Conservation (phyloP, 2,888 invertebrate species). For the Myopa testacea region DNA sequence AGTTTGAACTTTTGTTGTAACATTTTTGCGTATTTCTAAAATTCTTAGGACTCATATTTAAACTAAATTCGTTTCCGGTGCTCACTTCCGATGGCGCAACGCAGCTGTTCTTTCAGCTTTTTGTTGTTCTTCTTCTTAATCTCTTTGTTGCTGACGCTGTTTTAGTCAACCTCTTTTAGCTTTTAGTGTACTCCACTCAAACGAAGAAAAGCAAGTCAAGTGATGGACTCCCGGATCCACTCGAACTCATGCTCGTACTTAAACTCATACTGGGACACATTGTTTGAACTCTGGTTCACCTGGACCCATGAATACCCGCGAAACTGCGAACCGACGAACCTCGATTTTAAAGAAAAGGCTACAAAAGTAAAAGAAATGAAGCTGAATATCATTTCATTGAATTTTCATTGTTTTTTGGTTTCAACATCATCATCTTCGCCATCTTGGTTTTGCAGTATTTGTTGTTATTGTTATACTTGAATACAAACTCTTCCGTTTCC, state of each 20-base stretch:
- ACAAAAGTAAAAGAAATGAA: conserved; percentile 1
- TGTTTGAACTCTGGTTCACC: conserved; percentile 9
- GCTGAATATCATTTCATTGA: neutral
- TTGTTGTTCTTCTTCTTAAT: conserved; percentile 4
- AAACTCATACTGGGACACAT: no score
- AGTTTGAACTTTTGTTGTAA: neutral
- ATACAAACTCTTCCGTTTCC: conserved; percentile 40
- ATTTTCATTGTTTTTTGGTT: neutral
- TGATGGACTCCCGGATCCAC: neutral
- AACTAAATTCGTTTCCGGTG: neutral
- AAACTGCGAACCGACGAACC: neutral
- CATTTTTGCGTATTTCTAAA: neutral
- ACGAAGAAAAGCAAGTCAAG: conserved; percentile 11
- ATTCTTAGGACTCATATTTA: neutral
- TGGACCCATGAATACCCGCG: no score
- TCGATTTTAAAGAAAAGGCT: neutral
- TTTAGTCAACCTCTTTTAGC: neutral
- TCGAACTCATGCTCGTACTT: no score
- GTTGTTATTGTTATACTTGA: no score
- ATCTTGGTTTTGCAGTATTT: neutral
- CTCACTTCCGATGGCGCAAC: no score
- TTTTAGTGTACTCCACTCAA: neutral
- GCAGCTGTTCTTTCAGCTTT: no score
- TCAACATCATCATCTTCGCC: neutral
- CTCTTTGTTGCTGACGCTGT: neutral